phyloP scores from a whole-genome alignment of 2,888 invertebrate genomes.

The Azorinus chamasolen region DNA sequence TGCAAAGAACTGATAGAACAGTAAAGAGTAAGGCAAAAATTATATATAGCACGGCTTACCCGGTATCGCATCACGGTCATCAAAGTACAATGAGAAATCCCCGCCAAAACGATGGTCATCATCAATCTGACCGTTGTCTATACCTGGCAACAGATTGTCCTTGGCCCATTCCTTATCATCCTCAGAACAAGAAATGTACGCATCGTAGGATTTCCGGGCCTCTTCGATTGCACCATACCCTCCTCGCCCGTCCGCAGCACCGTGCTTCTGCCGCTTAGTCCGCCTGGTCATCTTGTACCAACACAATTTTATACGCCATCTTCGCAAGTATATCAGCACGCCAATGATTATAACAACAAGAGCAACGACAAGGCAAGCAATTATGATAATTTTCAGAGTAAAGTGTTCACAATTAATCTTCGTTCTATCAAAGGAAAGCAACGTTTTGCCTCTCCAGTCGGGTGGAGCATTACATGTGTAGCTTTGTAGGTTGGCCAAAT shows the following conservation, averaged over 20 bases:
- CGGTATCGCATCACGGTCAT: conserved; percentile 46
- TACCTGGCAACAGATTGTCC: conserved; percentile 58
- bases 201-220: conserved; percentile 32
- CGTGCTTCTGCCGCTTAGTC: background rate
- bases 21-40: no score
- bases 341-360: conserved; percentile 43
- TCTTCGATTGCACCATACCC: conserved; percentile 53
- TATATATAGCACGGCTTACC: conserved; percentile 42
- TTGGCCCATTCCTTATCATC: conserved; percentile 69
- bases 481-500: conserved; percentile 36
- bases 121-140: conserved; percentile 62
- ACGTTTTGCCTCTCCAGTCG: conserved; percentile 64
- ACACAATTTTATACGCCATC: conserved; percentile 60
- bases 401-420: conserved; percentile 72
- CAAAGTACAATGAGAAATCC: conserved; percentile 65
- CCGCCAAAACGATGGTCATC: conserved; percentile 61
- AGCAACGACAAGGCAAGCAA: conserved; percentile 34
- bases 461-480: conserved; percentile 72
- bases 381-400: conserved; percentile 58
- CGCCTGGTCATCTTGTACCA: conserved; percentile 31
- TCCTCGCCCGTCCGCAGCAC: conserved; percentile 31
- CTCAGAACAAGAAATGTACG: conserved; percentile 67
- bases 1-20: no score
- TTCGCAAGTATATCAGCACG: conserved; percentile 45
- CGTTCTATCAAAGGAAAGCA: conserved; percentile 67